These are phyloP conservation scores for Syritta pipiens DNA, from an alignment of 2,888 invertebrate genomes.

Conservation along the genomic window DNA sequence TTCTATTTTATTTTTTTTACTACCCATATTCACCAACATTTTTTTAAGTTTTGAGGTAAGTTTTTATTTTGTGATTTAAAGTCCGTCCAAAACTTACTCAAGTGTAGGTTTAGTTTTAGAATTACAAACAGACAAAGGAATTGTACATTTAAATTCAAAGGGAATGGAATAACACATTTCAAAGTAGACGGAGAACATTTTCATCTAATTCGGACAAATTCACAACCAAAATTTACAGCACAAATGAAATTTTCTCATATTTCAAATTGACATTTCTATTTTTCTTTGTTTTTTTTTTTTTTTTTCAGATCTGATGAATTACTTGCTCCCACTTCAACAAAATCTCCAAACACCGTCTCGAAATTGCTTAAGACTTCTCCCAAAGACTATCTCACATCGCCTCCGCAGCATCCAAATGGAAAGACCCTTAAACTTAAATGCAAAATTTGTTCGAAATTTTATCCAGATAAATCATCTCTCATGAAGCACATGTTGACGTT, in stretches of 20 bases:
- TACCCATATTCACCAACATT: no score
- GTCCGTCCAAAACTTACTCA: no score
- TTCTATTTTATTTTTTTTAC: no score
- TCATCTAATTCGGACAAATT: background rate
- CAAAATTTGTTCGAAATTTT: conserved; percentile 57
- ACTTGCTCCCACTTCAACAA: conserved; percentile 21
- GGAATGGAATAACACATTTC: no score
- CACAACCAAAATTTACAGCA: background rate
- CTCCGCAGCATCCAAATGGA: conserved; percentile 40
- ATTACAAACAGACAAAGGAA: no score
- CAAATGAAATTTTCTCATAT: no score
- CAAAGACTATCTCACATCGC: conserved; percentile 17
- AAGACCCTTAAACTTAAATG: conserved; percentile 56
- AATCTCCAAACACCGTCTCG: conserved; percentile 34
- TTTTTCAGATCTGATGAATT: conserved; percentile 45
- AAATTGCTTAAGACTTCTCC: conserved; percentile 32
- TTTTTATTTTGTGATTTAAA: no score
- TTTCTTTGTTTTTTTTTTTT: background rate
- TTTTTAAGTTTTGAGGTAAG: no score
- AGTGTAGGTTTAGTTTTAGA: no score
- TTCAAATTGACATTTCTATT: background rate
- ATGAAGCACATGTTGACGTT: conserved; percentile 59
- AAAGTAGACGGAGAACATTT: no score
- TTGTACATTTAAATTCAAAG: no score
- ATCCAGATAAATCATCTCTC: conserved; percentile 60